Evolutionary conservation across 2,888 invertebrate species (phyloP), one percentile per base, ranked within the genome.

Genomic region (Andrena bucephala): DNA sequence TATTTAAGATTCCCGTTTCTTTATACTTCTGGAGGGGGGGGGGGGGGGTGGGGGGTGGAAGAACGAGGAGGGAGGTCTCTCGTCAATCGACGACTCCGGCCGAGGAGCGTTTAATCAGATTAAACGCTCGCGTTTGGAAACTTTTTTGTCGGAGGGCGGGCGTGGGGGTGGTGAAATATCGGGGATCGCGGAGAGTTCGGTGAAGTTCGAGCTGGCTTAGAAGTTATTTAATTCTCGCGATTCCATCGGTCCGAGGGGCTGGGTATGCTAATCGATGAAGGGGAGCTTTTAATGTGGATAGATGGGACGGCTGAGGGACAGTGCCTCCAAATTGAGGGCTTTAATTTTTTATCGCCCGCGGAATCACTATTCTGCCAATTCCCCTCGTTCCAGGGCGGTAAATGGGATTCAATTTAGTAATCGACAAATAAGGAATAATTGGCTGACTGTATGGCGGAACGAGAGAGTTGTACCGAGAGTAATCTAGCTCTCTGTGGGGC

Each of bases 91-190:
- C 62, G 50, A 20, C 20, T 3, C 20, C 10, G 7, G n/a, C n/a
- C 1, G 29, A 27, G 59, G 7, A 16, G n/a, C 16, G 24, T 42
- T 20, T 70, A 60, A 70, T 73, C 10, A n/a, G 52, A 73, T 65
- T 36, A 36, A 73, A 54, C 20, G 20, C 54, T 65, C n/a, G 8
- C n/a, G 36, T 54, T 7, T 10, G 7, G 6, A 13, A n/a, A 36
- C 10, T 27, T 59, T 42, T 42, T n/a, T 13, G 42, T 5, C 4
- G 6, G 52, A n/a, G 20, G 20, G 10, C 10, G 57, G 24, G 57
- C 20, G 57, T 4, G 10, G 57, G 57, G 24, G 24, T 33, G 7
- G 54, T n/a, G 24, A 69, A 42, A 48, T 69, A 59, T 69, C 13
- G 20, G 29, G 67, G 54, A 24, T 57, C 24, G 57, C 57, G 57